Conservation (phyloP, 2,888 invertebrate genomes). For the Camptogramma bilineatum region DNA sequence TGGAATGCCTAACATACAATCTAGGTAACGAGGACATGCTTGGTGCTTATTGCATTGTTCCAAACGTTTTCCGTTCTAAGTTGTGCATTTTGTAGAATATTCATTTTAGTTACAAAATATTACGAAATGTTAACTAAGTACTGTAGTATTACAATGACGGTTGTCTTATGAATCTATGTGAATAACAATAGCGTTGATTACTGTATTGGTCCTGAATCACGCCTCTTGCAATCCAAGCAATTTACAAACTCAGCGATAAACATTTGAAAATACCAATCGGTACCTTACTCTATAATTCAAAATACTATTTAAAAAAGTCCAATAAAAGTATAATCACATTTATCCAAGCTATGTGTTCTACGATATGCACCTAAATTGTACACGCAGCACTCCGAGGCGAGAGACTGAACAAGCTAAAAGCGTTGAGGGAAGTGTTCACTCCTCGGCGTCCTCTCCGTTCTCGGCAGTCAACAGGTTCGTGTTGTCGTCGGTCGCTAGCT, state of each 20-base stretch:
- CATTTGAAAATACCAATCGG: constrained; percentile 24
- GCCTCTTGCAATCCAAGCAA: constrained; percentile 24
- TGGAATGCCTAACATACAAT: constrained; percentile 69
- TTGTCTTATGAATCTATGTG: constrained; percentile 7
- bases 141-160: neutral
- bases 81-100: constrained; percentile 6
- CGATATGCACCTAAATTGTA: constrained; percentile 58
- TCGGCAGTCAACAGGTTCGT: constrained; percentile 80
- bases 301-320: constrained; percentile 23
- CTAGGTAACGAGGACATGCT: constrained; percentile 51
- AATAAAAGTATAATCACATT: constrained; percentile 28
- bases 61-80: constrained; percentile 37
- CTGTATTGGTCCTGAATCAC: constrained; percentile 29
- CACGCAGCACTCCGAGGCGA: constrained; percentile 61
- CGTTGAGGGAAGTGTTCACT: constrained; percentile 57
- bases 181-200: constrained; percentile 15
- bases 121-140: constrained; percentile 5
- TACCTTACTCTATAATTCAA: constrained; percentile 24
- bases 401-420: constrained; percentile 63
- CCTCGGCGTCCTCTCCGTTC: constrained; percentile 77
- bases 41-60: constrained; percentile 40
- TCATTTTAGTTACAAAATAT: constrained; percentile 12
- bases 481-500: constrained; percentile 79
- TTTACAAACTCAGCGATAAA: constrained; percentile 26
- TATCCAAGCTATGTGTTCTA: constrained; percentile 41